Evolutionary conservation across 2,888 invertebrate genomes (phyloP), one percentile per base, ranked within the genome.

Genomic region (Volucella inanis): DNA sequence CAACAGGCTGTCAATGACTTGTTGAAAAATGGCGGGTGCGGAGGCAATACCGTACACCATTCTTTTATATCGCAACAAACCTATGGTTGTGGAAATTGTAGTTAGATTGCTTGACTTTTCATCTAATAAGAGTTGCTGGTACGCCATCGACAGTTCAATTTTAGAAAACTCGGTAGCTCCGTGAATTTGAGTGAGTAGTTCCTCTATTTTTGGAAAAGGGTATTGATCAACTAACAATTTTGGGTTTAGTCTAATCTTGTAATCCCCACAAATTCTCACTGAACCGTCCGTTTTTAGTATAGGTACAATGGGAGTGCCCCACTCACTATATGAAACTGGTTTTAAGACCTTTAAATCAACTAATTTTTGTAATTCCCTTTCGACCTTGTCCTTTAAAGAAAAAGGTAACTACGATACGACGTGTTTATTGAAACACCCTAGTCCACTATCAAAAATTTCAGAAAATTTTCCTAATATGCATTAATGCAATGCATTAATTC

Each of bases 1-100:
- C 22, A 22, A 3, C 6, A 89, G 68, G 47, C 88, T 88, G 61
- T 90, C 90, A 54, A 90, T 84, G 2, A 86, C 81, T 79, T n/a
- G n/a, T n/a, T n/a, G n/a, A n/a, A n/a, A 87, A 77, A 70, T 90
- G 1, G 22, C 1, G 2, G 2, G 22, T 22, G 22, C 22, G 22
- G 90, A 89, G 11, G 90, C 89, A 47, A 89, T 89, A 0, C 90
- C 90, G 80, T 88, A 90, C 6, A 90, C 89, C 38, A 90, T 41
- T 64, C 62, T 11, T n/a, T n/a, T n/a, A n/a, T n/a, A n/a, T n/a
- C n/a, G n/a, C n/a, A n/a, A n/a, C n/a, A n/a, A n/a, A n/a, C n/a
- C n/a, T n/a, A n/a, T n/a, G n/a, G n/a, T n/a, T n/a, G n/a, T n/a
- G n/a, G n/a, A n/a, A n/a, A n/a, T n/a, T n/a, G n/a, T n/a, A n/a